Base-by-base conservation (phyloP, 2,888 invertebrate genomes). In the Biston stratarius region DNA sequence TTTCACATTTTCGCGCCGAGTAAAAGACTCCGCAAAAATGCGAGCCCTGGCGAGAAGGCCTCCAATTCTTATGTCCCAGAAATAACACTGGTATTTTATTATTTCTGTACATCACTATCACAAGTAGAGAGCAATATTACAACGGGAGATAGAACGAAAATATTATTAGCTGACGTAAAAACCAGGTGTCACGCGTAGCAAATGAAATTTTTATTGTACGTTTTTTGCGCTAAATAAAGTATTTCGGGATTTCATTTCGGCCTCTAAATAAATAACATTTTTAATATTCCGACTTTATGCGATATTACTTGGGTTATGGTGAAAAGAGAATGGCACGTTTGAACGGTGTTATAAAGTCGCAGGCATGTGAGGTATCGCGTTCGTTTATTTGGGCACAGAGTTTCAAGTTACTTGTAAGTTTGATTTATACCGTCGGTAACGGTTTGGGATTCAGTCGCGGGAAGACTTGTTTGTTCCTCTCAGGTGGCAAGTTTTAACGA, bases 401-500 rank as follows among this genome's bases (percentile, higher is more conserved):
- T 61, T 62, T 56, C 58, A 72, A 78, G 75, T 59, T 64, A 38
- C 38, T 38, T 9, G 38, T 38, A 73, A 78, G 75, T 80, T 78
- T 76, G 76, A 79, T 80, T 79, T 76, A 79, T 76, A 76, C 78
- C 73, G 78, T 79, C 70, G 76, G 76, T 77, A 79, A 77, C 70
- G 76, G 76, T 77, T 79, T 77, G 80, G 84, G 84, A 83, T 86
- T 87, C 82, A 77, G 84, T 83, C 79, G 76, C 78, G 77, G 77
- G 83, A 88, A 87, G 88, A 90, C 88, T 38, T 88, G 87, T 87
- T 87, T 86, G 85, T 81, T 83, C 82, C 86, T 83, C 85, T 85
- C 86, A 89, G 87, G 87, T 87, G 86, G 76, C 81, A 91, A 92
- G 85, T 92, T 92, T 91, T 91, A 92, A 92, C 89, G 91, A 90